Evolutionary conservation across 2,888 invertebrate genomes (phyloP).

Genomic region (Archips crataeganus): DNA sequence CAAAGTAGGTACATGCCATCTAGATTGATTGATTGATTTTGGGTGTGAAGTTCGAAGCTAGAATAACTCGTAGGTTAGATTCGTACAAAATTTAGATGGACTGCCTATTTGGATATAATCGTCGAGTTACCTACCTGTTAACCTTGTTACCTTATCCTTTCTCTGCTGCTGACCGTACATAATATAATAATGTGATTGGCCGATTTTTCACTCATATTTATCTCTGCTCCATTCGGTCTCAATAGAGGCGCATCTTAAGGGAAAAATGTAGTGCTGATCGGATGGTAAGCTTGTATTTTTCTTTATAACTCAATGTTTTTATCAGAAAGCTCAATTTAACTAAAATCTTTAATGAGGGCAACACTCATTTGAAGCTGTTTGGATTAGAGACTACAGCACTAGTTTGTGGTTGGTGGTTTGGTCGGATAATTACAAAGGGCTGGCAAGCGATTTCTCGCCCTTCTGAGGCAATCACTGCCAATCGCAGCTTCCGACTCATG

Average conservation of each 20-base stretch:
- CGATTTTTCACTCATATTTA: too few species aligned
- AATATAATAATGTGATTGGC: too few species aligned
- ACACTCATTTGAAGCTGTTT: conserved; percentile 3
- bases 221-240: too few species aligned
- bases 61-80: too few species aligned
- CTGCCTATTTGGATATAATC: too few species aligned
- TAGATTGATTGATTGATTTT: too few species aligned
- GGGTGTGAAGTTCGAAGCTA: too few species aligned
- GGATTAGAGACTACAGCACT: conserved; percentile 14
- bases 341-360: not conserved
- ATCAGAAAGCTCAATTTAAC: not conserved
- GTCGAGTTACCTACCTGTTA: too few species aligned
- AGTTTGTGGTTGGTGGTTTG: conserved; percentile 7
- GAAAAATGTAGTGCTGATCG: not conserved
- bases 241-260: not conserved
- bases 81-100: too few species aligned
- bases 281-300: not conserved
- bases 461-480: conserved; percentile 26
- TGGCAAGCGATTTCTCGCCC: conserved; percentile 8
- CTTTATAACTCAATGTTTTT: not conserved
- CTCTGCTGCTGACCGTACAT: too few species aligned
- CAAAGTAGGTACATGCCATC: too few species aligned
- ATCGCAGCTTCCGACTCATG: conserved; percentile 9
- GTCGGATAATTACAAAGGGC: conserved; percentile 16
- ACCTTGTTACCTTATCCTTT: too few species aligned